phyloP scores from a whole-genome alignment of 2,888 invertebrate genomes.

The Exocentrus adspersus region DNA sequence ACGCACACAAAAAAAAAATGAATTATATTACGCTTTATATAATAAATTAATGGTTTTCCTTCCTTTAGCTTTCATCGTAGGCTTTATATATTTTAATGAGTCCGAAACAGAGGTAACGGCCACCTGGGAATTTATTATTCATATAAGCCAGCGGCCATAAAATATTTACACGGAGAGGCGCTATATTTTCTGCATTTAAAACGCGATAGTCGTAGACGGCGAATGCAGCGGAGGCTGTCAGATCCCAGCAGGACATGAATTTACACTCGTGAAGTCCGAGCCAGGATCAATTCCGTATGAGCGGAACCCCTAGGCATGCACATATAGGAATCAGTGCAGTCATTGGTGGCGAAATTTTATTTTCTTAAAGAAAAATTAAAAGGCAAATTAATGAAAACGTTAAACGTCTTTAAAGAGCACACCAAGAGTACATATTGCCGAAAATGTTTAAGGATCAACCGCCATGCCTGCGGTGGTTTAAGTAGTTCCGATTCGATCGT shows the following conservation, averaged over 20 bases:
- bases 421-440: too few species aligned
- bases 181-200: conserved; percentile 26
- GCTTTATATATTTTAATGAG: conserved; percentile 18
- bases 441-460: too few species aligned
- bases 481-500: too few species aligned
- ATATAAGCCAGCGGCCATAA: conserved; percentile 7
- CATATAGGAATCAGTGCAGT: conserved; percentile 14
- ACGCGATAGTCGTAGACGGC: conserved; percentile 9
- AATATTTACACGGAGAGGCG: conserved; percentile 14
- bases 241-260: conserved; percentile 26
- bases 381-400: too few species aligned
- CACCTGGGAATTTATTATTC: conserved; percentile 5
- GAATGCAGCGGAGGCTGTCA: conserved; percentile 22
- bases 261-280: conserved; percentile 28
- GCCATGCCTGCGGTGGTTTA: too few species aligned
- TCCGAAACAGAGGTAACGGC: conserved; percentile 1
- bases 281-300: conserved; percentile 22
- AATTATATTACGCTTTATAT: background rate
- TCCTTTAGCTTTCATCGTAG: background rate
- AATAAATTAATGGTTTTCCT: conserved; percentile 1
- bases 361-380: too few species aligned
- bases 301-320: conserved; percentile 17
- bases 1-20: background rate
- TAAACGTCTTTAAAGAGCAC: too few species aligned
- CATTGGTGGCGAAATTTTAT: background rate